phyloP scores from a whole-genome alignment of 2,113 vertebrate genomes.

The Fukomys damarensis region DNA sequence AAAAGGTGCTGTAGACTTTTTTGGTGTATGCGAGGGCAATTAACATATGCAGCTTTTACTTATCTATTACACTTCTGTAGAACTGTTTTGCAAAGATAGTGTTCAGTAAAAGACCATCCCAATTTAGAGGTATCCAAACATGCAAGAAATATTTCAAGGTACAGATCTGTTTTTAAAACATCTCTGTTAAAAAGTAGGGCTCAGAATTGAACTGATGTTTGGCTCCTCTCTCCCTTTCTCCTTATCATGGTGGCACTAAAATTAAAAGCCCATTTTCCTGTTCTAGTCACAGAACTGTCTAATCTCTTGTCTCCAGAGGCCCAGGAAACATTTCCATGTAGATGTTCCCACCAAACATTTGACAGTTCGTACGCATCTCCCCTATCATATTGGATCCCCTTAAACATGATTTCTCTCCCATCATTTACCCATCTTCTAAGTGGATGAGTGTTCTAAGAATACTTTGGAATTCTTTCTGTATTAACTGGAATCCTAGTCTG shows the following conservation, averaged over 20 bases:
- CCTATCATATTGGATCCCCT: not conserved
- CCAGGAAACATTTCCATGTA: not conserved
- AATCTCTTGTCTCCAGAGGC: slow-evolving; percentile 71
- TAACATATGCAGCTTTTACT: not conserved
- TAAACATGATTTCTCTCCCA: not conserved
- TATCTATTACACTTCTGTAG: not conserved
- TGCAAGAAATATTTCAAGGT: not conserved
- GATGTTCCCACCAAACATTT: not conserved
- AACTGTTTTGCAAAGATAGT: not conserved
- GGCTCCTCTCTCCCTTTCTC: not conserved
- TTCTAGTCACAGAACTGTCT: slow-evolving; percentile 23
- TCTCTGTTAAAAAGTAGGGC: slow-evolving; percentile 14
- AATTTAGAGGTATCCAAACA: not conserved
- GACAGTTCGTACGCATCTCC: not conserved
- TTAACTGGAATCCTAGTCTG: not conserved
- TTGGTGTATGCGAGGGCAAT: not conserved
- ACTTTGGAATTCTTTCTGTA: not conserved
- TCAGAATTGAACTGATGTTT: not conserved
- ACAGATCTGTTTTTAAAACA: not conserved
- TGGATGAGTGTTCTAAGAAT: not conserved
- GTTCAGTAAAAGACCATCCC: not conserved
- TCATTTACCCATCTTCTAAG: not conserved
- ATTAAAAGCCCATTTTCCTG: slow-evolving; percentile 64
- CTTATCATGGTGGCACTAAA: not conserved
- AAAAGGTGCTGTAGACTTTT: not conserved